phyloP scores from a whole-genome alignment of 2,797 vertebrate species.

The Chanos chanos region DNA sequence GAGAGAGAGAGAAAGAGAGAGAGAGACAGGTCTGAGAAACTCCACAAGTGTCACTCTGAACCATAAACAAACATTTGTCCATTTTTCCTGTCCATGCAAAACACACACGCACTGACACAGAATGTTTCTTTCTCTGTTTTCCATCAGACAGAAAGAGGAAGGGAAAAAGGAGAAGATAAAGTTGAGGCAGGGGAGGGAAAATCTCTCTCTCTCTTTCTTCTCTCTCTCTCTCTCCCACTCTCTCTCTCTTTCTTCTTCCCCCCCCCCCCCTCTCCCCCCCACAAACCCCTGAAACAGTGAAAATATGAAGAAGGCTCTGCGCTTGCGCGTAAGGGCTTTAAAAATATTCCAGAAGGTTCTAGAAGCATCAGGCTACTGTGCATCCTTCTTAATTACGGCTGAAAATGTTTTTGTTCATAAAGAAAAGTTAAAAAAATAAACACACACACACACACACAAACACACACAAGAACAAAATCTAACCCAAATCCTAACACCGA shows the following conservation, averaged over 20 bases:
- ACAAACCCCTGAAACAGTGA: not conserved
- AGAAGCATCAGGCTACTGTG: no score
- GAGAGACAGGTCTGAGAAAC: constrained; percentile 2
- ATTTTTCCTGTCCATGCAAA: constrained; percentile 26
- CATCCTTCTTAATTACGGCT: no score
- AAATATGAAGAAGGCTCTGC: not conserved
- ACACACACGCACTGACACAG: constrained; percentile 21
- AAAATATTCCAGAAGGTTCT: no score
- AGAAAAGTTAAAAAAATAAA: no score
- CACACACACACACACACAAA: no score
- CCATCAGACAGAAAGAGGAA: constrained; percentile 32
- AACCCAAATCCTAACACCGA: no score
- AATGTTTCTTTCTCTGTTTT: constrained; percentile 44
- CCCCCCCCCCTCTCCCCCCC: not conserved
- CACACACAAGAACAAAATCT: no score
- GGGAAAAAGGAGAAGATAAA: constrained; percentile 22
- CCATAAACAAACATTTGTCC: constrained; percentile 53
- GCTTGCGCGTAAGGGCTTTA: no score
- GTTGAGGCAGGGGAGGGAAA: constrained; percentile 1
- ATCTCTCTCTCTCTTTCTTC: constrained; percentile 14
- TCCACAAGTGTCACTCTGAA: constrained; percentile 42
- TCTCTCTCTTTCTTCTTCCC: constrained; percentile 15
- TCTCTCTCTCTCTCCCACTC: not conserved
- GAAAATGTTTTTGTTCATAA: no score
- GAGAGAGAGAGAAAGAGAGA: not conserved